phyloP scores from a whole-genome alignment of 2,888 invertebrate genomes.

The Stenchaetothrips biformis region DNA sequence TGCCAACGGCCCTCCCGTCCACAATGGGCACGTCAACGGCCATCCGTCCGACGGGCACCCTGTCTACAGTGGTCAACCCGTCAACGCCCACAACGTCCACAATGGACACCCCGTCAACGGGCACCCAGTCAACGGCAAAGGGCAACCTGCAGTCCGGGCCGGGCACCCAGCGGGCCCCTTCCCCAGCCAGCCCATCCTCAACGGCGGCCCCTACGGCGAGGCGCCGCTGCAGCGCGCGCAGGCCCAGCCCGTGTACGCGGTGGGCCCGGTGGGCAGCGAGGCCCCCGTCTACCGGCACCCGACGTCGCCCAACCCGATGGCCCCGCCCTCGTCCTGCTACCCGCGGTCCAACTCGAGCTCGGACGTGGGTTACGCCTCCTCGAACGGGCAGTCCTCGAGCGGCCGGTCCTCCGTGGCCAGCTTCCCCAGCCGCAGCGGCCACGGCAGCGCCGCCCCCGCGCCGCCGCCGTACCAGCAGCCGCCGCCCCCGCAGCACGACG shows the following conservation, averaged over 20 bases:
- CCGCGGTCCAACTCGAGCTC: slow-evolving; percentile 13
- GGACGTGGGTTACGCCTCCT: slow-evolving; percentile 17
- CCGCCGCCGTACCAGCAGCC: slow-evolving; percentile 20
- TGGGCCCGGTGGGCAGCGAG: neutral
- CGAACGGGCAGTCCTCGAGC: slow-evolving; percentile 17
- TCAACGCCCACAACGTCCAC: neutral
- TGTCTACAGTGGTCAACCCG: neutral
- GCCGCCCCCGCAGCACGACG: neutral
- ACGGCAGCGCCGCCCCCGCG: neutral
- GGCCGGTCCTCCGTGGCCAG: slow-evolving; percentile 13
- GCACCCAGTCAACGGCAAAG: too few relatives aligned
- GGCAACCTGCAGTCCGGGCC: too few relatives aligned
- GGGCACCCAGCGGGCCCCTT: neutral
- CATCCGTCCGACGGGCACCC: neutral
- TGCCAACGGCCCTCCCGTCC: neutral
- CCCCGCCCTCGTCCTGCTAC: neutral
- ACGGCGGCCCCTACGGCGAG: neutral
- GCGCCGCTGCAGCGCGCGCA: neutral
- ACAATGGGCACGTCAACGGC: neutral
- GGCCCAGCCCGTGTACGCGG: slow-evolving; percentile 9
- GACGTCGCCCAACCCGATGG: neutral
- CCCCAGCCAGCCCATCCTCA: neutral
- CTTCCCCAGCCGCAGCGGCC: slow-evolving; percentile 4
- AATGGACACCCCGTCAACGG: neutral
- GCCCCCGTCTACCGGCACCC: neutral